Evolutionary conservation across 2,797 vertebrate species (phyloP), one percentile per base, ranked within the genome.

Genomic region (Hemitrygon akajei): DNA sequence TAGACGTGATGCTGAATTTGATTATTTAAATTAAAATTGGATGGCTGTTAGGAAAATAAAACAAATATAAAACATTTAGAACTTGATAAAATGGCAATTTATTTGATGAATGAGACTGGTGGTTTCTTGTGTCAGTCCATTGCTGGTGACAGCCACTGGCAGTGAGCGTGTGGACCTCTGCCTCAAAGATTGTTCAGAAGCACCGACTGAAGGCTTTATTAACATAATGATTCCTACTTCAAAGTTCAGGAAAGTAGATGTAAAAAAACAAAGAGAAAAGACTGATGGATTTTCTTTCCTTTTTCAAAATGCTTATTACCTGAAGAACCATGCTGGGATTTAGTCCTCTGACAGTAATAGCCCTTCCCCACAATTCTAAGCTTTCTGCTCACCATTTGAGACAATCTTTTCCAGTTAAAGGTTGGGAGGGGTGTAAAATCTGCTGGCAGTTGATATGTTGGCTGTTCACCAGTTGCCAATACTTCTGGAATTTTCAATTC

Each of bases 1-100:
- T 76, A 93, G 71, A 76, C 47, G 27, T 93, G 91, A 93, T 47
- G 71, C 71, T 75, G 56, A 93, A 93, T 93, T 93, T 75, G 91
- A 93, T 93, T 93, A 93, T 93, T 93, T 93, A 93, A 75, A 93
- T 93, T 93, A 93, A 93, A 93, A 93, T 93, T 56, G 71, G 91
- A 93, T 56, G 47, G 27, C 71, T 93, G 91, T 93, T 93, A 93
- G 71, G 91, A 93, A 93, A 56, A 93, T 93, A 56, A 93, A 93
- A 93, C 91, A 93, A 76, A 93, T 73, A 76, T 93, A 47, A 93
- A 93, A 75, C 37, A 93, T 47, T 93, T 93, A 93, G 71, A 93
- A 76, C 69, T 93, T 93, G 91, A 75, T 93, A 75, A 93, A 76
- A 73, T 76, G 71, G 37, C 91, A 93, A 93, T 93, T 75, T 93